A percentile compares a stretch with the other conserved stretches of the same genome.
phyloP scores from a whole-genome alignment of 2,888 invertebrate genomes.

The Tillus elongatus region DNA sequence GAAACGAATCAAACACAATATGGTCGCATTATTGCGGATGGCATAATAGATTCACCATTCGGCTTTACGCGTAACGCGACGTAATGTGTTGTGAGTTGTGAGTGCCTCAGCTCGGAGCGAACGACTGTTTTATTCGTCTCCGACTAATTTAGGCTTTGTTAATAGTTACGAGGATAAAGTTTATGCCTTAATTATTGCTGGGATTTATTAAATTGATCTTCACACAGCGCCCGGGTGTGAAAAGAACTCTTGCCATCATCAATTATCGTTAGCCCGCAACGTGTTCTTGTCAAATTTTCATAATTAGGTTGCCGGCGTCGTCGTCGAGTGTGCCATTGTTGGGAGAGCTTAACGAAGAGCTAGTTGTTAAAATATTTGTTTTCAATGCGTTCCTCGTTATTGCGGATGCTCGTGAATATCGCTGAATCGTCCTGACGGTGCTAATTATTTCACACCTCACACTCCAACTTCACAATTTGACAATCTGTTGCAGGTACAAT shows the following conservation, averaged over 20 bases:
- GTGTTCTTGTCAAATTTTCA: slow-evolving; percentile 42
- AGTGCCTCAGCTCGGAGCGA: too few species aligned
- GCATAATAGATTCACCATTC: too few species aligned
- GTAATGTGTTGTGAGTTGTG: too few species aligned
- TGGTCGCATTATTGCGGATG: too few species aligned
- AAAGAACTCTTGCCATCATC: slow-evolving; percentile 31
- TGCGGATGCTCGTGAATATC: too few species aligned
- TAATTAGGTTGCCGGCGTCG: slow-evolving; percentile 38
- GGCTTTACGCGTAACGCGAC: too few species aligned
- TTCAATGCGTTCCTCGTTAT: slow-evolving; percentile 25
- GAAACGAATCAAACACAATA: too few species aligned
- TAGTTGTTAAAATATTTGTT: slow-evolving; percentile 31
- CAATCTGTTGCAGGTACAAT: too few species aligned
- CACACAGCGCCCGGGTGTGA: slow-evolving; percentile 27
- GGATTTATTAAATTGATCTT: slow-evolving; percentile 38
- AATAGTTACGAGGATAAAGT: slow-evolving; percentile 39
- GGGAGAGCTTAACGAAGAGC: slow-evolving; percentile 32
- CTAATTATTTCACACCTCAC: too few species aligned
- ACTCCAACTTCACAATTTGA: too few species aligned
- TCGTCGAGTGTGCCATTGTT: slow-evolving; percentile 38
- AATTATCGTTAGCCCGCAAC: slow-evolving; percentile 39
- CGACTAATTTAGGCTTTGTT: slow-evolving; percentile 38
- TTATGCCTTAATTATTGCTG: slow-evolving; percentile 37
- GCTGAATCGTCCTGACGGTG: slow-evolving; percentile 22
- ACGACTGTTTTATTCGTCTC: too few species aligned